Base-by-base conservation (phyloP, 2,888 invertebrate species). In the Eulithis prunata region DNA sequence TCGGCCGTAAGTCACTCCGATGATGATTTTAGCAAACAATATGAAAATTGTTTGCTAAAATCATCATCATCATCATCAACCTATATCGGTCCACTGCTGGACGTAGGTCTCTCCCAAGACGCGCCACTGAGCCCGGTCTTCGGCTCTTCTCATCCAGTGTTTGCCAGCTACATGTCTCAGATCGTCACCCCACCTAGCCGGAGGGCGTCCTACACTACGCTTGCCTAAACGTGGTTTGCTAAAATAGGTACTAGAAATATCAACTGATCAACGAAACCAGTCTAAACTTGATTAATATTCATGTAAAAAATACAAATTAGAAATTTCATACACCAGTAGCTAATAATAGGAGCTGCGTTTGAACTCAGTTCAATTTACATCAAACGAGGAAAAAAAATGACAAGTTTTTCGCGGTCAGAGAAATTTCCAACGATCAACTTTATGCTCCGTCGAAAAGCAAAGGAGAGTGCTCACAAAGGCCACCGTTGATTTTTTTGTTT, bases 391-490 rank as follows among this genome's bases (percentile, higher is more conserved):
- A 70, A 81, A 84, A 21, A 86, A 87, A 88, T 85, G 85, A 81
- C 78, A 88, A 88, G 84, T 87, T 87, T 83, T 82, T 86, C 78
- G 81, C 76, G 82, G 84, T 83, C 83, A 82, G 80, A 77, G 79
- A 76, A 86, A 85, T 87, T 86, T 87, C 75, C 76, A 74, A 83
- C 83, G 88, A 84, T 86, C 87, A 89, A 91, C 90, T 91, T 89
- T 83, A 87, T 86, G 84, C 84, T 80, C 81, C 81, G 81, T 71
- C 77, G 84, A 86, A 89, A 90, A 84, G 83, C 87, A 89, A 89
- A 90, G 86, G 87, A 89, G 86, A 89, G 84, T 86, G 87, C 87
- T 71, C 80, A 78, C 84, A 91, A 91, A 90, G 89, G 89, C 80
- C 76, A 77, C 67, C 79, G 83, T 78, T 83, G 80, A 82, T 80